Base-by-base conservation (phyloP, 2,888 invertebrate species). In the Gerris lacustris region DNA sequence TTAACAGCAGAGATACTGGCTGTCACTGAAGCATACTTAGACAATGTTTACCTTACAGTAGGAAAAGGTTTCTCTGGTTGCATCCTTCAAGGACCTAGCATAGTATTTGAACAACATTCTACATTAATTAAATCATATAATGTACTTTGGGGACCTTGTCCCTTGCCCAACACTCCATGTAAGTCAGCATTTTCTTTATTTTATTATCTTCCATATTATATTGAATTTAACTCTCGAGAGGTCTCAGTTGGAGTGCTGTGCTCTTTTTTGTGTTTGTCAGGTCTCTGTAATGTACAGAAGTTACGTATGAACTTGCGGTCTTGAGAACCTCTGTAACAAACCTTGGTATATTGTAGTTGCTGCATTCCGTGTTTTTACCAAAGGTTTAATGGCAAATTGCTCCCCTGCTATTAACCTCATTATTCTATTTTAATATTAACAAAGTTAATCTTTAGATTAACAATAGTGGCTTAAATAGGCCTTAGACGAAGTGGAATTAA, bases 11-110 rank as follows among this genome's bases (percentile, higher is more conserved):
- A 90, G 78, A 84, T 92, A 76, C 82, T 92, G 74, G 85, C 86
- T 44, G 86, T 87, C 76, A 87, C 86, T 76, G 88, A 88, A 74
- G 44, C 70, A 6, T 71, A 72, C 6, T 69, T 44, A n/a, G 76
- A 76, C 62, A 75, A 74, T 31, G 88, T 89, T 44, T 87, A 88
- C 74, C 82, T 92, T 76, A 86, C 90, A 75, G 86, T 94, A 73
- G 93, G 93, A 67, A 88, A 88, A 79, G 86, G 88, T 76, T 92
- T 91, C 82, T 86, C 87, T 77, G 94, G 93, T 74, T 94, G 94
- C 80, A 84, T 94, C 73, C 85, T 88, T 76, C 91, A 93, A 83
- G 93, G 93, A 0, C 93, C 93, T n/a, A 90, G 91, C 74, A 84
- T 94, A 63, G 87, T 90, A 77, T 92, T 93, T 80, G 18, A 64